These are phyloP conservation scores for Rafetus swinhoei DNA, from an alignment of 2,113 vertebrate species.

Conservation along the genomic window DNA sequence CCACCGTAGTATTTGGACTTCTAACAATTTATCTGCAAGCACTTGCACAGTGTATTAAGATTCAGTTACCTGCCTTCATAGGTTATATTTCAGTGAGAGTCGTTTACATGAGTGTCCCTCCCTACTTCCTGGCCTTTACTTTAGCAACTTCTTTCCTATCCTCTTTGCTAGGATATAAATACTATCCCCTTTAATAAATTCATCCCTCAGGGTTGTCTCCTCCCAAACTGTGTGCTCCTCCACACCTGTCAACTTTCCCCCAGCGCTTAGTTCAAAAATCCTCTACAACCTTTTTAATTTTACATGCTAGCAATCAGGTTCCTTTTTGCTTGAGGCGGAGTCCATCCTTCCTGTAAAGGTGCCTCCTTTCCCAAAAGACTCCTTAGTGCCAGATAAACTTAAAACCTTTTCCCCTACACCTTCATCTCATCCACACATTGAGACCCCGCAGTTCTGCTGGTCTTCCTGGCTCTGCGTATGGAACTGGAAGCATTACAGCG, in stretches of 20 bases:
- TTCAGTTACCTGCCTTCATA: not conserved
- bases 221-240: not conserved
- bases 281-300: not conserved
- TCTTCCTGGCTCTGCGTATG: not conserved
- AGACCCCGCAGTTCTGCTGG: not conserved
- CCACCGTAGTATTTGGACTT: not conserved
- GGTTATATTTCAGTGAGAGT: not conserved
- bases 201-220: too few species aligned
- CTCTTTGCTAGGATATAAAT: not conserved
- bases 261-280: not conserved
- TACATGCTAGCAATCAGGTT: not conserved
- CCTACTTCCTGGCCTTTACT: not conserved
- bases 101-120: not conserved
- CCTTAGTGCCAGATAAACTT: not conserved
- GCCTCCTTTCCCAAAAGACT: not conserved
- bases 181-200: not conserved
- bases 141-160: not conserved
- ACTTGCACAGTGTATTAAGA: not conserved
- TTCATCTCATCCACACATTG: not conserved
- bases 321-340: not conserved
- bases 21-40: not conserved
- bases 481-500: not conserved
- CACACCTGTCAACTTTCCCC: not conserved
- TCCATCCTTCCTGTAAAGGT: too few species aligned
- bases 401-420: not conserved